Evolutionary conservation across 2,113 vertebrate species (phyloP), one percentile per base, ranked within the genome.

Genomic region (Notarius quadriscutis): DNA sequence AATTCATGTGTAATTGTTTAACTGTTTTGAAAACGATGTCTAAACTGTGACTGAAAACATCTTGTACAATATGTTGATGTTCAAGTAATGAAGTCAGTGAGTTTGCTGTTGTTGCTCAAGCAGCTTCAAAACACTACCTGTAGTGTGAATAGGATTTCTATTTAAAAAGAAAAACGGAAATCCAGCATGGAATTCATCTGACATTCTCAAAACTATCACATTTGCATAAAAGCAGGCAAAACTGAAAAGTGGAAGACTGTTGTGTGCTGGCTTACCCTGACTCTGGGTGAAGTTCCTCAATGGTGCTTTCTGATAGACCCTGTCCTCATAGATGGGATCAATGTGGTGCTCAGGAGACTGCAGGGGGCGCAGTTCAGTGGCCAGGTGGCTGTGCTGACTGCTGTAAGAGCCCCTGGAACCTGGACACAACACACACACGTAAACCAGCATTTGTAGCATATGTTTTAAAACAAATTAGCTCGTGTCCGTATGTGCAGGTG

Each of bases 261-360:
- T 22, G 34, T 82, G 60, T 18, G 48, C 81, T 18, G 81, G 53
- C 90, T 97, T 96, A 91, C 96, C 96, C 92, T 97, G 96, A 90
- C 96, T 97, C 94, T 97, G 97, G 94, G 96, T 97, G 91, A 97
- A 97, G 94, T 97, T 99, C 95, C 98, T 96, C 93, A 99, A 95
- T 92, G 97, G 97, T 92, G 97, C 97, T 91, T 99, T 99, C 95
- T 98, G 98, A 95, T 99, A 99, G 89, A 99, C 97, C 89, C 98
- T 94, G 95, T 99, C 98, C 95, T 99, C 98, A 83, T 99, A 99
- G 94, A 99, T 99, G 90, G 98, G 98, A 93, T 99, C 98, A 89
- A 99, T 99, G 89, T 99, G 98, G 93, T 99, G 98, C 84, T 99
- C 98, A 5, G 98, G 98, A 86, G 98, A 99, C 94, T 99, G 98